Base-by-base conservation (phyloP, 2,113 vertebrate genomes). In the Entosphenus tridentatus region DNA sequence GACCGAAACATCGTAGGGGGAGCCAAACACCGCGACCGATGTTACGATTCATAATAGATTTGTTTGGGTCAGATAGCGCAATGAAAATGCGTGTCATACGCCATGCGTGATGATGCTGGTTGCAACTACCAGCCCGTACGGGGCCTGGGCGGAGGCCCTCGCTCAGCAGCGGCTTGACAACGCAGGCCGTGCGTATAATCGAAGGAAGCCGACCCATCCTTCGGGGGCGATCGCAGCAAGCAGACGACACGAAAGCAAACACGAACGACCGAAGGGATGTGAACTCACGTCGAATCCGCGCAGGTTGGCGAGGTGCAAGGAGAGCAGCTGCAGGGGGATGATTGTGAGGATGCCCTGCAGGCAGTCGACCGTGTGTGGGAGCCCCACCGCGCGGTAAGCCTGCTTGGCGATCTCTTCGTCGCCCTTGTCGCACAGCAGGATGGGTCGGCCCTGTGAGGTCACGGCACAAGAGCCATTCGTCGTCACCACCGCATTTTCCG, bases 221-320 rank as follows among this genome's bases (percentile, higher is more conserved):
- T 13, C 58, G 2, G 16, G 16, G 16, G 58, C 16, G 58, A 17
- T 13, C 13, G 58, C 16, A 1, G 16, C 13, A n/a, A 65, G 62
- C 62, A 16, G 21, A 65, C n/a, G n/a, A 2, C 8, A 65, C 21
- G 10, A 9, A 65, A 16, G 21, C n/a, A 11, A 65, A 9, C 2
- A 9, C n/a, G 21, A 9, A 16, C 21, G 9, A 65, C n/a, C n/a
- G 21, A 62, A 62, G 13, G 16, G 16, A 62, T 16, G 21, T 8
- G 9, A 71, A 81, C 89, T 72, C 81, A 96, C 92, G 2, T 96
- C 89, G 12, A 83, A 93, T 82, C 90, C 89, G 76, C 92, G 79
- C 74, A 91, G 84, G 57, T 95, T 90, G 17, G 92, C 92, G 80
- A 96, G 79, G 80, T 96, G 92, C 78, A 96, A 96, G 5, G 92